Conservation (phyloP, 2,113 vertebrate species). For the Willisornis vidua region DNA sequence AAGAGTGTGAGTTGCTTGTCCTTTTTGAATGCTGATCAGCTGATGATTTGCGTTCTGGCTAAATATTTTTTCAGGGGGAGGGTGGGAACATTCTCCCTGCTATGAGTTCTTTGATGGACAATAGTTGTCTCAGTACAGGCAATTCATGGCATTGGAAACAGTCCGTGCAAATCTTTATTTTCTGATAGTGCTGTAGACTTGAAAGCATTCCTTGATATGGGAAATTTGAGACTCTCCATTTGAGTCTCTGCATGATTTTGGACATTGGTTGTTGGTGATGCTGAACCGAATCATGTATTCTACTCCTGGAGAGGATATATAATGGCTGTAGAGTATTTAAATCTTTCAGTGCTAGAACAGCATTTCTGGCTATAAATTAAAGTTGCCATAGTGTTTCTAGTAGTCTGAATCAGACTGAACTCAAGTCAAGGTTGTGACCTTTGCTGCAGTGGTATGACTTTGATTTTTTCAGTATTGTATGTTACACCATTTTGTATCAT, state of each 20-base stretch:
- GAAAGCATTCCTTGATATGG: neutral
- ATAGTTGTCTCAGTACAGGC: neutral
- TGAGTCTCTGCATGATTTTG: neutral
- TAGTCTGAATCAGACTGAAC: neutral
- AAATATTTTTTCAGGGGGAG: neutral
- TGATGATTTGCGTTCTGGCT: neutral
- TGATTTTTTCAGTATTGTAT: neutral
- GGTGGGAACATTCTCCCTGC: neutral
- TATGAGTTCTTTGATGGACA: neutral
- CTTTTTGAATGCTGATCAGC: neutral
- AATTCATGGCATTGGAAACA: neutral
- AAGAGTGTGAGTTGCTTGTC: neutral
- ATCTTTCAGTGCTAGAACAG: neutral
- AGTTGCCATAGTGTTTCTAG: neutral
- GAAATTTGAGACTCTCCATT: neutral
- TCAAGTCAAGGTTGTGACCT: neutral
- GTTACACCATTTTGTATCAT: neutral
- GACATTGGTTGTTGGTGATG: neutral
- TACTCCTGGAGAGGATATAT: neutral
- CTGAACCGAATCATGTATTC: neutral
- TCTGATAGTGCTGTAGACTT: neutral
- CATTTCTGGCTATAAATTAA: neutral
- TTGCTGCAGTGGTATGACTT: neutral
- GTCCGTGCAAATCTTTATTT: neutral
- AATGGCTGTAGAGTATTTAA: neutral